Evolutionary conservation across 35 echinoderm and acorn worm species (phyloP).

Genomic region (Patiria miniata): DNA sequence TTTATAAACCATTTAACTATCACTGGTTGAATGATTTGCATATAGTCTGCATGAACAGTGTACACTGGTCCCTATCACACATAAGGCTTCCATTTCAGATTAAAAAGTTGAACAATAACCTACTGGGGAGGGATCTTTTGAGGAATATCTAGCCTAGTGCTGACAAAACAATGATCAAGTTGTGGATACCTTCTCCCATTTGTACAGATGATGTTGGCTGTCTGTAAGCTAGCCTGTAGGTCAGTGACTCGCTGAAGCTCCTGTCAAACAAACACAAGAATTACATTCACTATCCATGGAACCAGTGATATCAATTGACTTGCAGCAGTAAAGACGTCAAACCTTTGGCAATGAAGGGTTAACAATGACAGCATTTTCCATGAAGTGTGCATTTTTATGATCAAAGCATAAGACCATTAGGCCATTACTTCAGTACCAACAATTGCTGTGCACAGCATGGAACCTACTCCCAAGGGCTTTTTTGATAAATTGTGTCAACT

Average conservation of each 20-base stretch:
- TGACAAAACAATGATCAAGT: not conserved
- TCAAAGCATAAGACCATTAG: too few relatives aligned
- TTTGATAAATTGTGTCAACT: too few relatives aligned
- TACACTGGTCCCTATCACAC: too few relatives aligned
- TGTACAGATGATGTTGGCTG: conserved; percentile 81
- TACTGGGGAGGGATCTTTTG: not conserved
- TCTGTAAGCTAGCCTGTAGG: conserved; percentile 75
- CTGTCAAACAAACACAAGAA: conserved; percentile 35
- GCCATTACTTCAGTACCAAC: too few relatives aligned
- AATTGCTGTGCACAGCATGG: too few relatives aligned
- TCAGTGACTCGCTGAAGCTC: conserved; percentile 88
- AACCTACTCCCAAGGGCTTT: too few relatives aligned
- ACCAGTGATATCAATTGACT: not conserved
- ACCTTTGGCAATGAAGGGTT: not conserved
- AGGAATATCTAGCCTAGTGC: not conserved
- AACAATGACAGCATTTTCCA: not conserved
- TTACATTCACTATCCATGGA: too few relatives aligned
- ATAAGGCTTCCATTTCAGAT: not conserved
- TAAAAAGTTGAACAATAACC: too few relatives aligned
- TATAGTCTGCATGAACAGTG: too few relatives aligned
- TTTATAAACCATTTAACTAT: too few relatives aligned
- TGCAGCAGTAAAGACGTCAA: not conserved
- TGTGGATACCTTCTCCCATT: conserved; percentile 77
- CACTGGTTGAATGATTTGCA: too few relatives aligned
- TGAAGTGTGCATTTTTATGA: not conserved